phyloP scores from a whole-genome alignment of 2,797 vertebrate species.

The Pempheris klunzingeri region DNA sequence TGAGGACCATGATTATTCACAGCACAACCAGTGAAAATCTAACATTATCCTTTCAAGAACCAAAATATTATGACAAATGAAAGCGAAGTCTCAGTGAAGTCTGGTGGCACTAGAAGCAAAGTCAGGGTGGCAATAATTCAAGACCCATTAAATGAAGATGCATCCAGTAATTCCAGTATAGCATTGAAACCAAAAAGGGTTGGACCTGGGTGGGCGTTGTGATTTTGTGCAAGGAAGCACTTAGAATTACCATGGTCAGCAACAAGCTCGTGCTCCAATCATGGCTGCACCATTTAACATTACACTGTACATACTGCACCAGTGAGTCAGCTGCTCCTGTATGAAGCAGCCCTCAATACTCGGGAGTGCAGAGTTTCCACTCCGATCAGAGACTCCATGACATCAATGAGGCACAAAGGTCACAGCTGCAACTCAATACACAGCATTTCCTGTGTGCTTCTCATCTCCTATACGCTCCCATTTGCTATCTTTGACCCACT shows the following conservation, averaged over 20 bases:
- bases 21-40: neutral
- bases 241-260: neutral
- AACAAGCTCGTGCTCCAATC: neutral
- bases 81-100: no score
- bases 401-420: slow-evolving; percentile 59
- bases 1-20: neutral
- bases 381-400: slow-evolving; percentile 51
- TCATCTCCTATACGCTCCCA: neutral
- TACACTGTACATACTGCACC: neutral
- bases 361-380: slow-evolving; percentile 38
- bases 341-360: slow-evolving; percentile 27
- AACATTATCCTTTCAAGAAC: neutral
- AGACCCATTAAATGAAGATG: neutral
- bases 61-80: neutral
- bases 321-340: neutral
- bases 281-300: neutral
- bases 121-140: no score
- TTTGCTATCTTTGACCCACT: slow-evolving; percentile 14
- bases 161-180: neutral
- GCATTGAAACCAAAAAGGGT: no score
- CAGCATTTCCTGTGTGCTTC: slow-evolving; percentile 41
- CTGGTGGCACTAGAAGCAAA: neutral
- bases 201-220: no score
- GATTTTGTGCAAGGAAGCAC: neutral
- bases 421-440: slow-evolving; percentile 69